These are phyloP conservation scores for Hippocampus comes DNA, from an alignment of 2,113 vertebrate genomes.

Conservation along the genomic window DNA sequence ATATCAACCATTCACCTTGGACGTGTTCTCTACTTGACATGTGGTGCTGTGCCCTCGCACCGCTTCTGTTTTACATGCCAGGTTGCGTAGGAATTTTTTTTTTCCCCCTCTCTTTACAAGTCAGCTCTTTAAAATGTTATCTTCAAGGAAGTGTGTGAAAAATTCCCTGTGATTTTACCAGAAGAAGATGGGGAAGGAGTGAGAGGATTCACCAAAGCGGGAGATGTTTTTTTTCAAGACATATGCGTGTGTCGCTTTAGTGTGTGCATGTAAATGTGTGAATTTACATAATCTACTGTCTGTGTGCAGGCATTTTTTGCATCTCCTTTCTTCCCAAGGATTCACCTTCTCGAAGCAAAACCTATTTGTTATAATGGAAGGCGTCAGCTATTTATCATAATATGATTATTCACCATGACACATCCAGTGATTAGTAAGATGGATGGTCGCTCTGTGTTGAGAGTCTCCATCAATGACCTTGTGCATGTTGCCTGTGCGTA, in stretches of 20 bases:
- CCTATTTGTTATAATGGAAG: conserved; percentile 49
- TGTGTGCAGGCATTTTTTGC: conserved; percentile 15
- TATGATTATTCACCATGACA: conserved; percentile 62
- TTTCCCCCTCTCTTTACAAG: conserved; percentile 4
- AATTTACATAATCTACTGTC: conserved; percentile 31
- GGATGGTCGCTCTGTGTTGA: conserved; percentile 49
- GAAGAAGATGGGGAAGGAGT: conserved; percentile 9
- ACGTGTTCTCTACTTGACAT: conserved; percentile 13
- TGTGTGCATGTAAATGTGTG: conserved; percentile 2
- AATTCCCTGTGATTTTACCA: conserved; percentile 29
- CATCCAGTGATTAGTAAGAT: conserved; percentile 69
- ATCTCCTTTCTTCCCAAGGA: conserved; percentile 43
- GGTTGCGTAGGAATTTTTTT: neutral
- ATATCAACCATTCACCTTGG: conserved; percentile 31
- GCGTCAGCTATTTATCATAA: conserved; percentile 60
- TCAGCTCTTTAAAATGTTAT: conserved; percentile 29
- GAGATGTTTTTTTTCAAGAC: conserved; percentile 21
- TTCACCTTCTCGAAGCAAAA: conserved; percentile 47
- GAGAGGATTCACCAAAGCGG: conserved; percentile 10
- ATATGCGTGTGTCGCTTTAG: neutral
- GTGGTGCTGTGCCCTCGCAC: neutral
- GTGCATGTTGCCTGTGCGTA: conserved; percentile 38
- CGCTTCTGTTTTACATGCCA: conserved; percentile 1
- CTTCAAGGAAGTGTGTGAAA: conserved; percentile 37
- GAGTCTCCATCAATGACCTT: conserved; percentile 67